Evolutionary conservation across 2,888 invertebrate genomes (phyloP).

Genomic region (Nomada flava): DNA sequence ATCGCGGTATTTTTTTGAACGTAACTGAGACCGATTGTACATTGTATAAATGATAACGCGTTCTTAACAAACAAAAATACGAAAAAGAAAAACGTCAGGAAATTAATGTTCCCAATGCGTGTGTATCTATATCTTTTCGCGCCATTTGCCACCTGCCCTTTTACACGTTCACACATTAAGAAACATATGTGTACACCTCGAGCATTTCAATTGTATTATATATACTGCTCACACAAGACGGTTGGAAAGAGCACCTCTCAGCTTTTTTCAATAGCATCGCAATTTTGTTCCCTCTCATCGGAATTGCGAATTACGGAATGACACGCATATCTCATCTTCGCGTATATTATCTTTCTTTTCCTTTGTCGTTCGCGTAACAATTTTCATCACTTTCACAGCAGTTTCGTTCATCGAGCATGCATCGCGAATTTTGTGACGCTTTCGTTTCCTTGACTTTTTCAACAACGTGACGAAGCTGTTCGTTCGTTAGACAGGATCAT

Average conservation of each 20-base stretch:
- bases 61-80: slow-evolving; percentile 45
- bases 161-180: slow-evolving; percentile 38
- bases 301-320: background rate
- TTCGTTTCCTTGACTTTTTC: background rate
- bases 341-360: background rate
- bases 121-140: slow-evolving; percentile 70
- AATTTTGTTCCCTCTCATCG: slow-evolving; percentile 7
- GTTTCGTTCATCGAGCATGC: slow-evolving; percentile 4
- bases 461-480: background rate
- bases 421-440: background rate
- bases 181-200: slow-evolving; percentile 37
- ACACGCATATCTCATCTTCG: slow-evolving; percentile 1
- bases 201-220: slow-evolving; percentile 69
- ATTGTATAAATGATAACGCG: slow-evolving; percentile 82
- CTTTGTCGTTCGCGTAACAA: background rate
- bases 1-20: slow-evolving; percentile 78
- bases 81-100: slow-evolving; percentile 50
- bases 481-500: background rate
- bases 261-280: slow-evolving; percentile 64
- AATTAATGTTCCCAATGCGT: slow-evolving; percentile 63
- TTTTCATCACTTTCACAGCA: background rate
- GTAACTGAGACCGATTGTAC: slow-evolving; percentile 81
- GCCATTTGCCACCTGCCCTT: slow-evolving; percentile 40
- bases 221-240: slow-evolving; percentile 58
- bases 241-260: slow-evolving; percentile 70